Evolutionary conservation across 2,113 vertebrate genomes (phyloP).

Genomic region (Silurus asotus): DNA sequence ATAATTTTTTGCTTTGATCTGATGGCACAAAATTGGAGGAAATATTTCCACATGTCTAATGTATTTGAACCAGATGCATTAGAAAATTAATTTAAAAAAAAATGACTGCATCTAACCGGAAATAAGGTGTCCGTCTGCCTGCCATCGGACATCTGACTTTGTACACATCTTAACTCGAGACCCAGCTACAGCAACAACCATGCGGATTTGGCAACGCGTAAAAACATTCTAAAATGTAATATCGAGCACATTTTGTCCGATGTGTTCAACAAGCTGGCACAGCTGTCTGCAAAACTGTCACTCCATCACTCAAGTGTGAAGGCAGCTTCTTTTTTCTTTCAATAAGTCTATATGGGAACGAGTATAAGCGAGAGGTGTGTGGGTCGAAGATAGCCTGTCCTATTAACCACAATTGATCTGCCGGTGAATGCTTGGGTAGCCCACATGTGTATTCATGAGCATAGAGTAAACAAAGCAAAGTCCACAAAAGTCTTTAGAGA

Average conservation of each 20-base stretch:
- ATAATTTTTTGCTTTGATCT: background rate
- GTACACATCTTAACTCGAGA: background rate
- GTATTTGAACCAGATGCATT: background rate
- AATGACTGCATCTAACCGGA: background rate
- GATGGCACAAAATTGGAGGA: background rate
- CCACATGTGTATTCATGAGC: constrained; percentile 7
- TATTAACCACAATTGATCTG: background rate
- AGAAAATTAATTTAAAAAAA: background rate
- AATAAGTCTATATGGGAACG: background rate
- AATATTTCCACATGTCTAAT: background rate
- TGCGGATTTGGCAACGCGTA: background rate
- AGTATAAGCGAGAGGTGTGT: background rate
- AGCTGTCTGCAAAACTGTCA: constrained; percentile 26
- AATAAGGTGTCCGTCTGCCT: background rate
- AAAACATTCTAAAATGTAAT: background rate
- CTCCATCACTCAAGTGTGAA: constrained; percentile 25
- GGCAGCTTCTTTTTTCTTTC: background rate
- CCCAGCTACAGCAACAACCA: background rate
- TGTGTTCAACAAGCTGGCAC: constrained; percentile 26
- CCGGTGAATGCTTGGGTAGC: background rate
- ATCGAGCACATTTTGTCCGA: background rate
- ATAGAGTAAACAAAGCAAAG: background rate
- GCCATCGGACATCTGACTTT: background rate
- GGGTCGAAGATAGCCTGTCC: constrained; percentile 1
- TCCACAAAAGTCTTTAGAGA: background rate